These are phyloP conservation scores for Anguilla pacifica DNA, from an alignment of 2,797 vertebrate genomes.

Conservation along the genomic window DNA sequence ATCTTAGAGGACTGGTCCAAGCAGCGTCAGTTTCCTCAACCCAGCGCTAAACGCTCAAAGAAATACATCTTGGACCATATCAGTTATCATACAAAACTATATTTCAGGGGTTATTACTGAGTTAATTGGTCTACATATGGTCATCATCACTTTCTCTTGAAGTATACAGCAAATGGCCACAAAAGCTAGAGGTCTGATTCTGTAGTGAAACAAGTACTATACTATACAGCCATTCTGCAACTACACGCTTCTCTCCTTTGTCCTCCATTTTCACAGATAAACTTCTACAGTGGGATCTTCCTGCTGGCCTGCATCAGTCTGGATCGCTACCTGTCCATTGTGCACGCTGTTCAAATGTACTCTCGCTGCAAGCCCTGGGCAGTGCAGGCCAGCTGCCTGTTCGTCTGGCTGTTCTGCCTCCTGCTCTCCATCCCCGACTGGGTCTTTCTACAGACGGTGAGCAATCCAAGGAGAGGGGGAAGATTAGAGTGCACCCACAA, in stretches of 20 bases:
- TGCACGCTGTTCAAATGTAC: conserved; percentile 88
- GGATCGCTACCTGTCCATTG: conserved; percentile 89
- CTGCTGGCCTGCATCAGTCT: conserved; percentile 89
- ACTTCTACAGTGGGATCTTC: conserved; percentile 93
- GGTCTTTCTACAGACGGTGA: conserved; percentile 73
- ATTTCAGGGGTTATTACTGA: background rate
- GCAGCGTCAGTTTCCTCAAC: background rate
- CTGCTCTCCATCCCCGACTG: conserved; percentile 83
- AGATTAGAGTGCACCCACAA: conserved; percentile 65
- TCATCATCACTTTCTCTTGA: background rate
- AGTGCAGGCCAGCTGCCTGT: conserved; percentile 77
- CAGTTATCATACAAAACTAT: background rate
- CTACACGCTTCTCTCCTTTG: background rate
- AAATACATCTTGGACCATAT: background rate
- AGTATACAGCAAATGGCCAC: background rate
- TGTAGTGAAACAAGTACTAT: background rate
- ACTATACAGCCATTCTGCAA: background rate
- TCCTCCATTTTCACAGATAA: conserved; percentile 67
- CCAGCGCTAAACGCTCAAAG: background rate
- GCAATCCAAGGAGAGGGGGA: too few relatives aligned
- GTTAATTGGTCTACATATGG: too few relatives aligned
- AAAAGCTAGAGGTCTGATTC: background rate
- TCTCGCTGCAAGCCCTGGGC: conserved; percentile 76
- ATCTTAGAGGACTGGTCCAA: background rate
- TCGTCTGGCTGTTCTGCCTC: conserved; percentile 80